A percentile compares a stretch with the other conserved stretches of the same genome.
phyloP scores from a whole-genome alignment of 64 coral and sea anemone species.

The Montipora foliosa region DNA sequence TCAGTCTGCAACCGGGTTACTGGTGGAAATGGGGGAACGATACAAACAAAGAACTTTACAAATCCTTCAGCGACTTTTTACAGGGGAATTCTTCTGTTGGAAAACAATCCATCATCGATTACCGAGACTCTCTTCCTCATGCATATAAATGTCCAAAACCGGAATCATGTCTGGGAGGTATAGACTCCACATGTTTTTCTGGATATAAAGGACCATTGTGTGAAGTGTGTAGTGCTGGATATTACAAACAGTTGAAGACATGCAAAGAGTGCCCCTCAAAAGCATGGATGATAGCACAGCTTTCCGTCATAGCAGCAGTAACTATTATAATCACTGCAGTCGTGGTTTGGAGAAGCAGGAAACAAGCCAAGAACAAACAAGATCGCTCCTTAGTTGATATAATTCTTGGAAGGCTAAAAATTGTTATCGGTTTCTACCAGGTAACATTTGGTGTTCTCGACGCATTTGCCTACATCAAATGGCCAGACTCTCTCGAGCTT shows the following conservation, averaged over 20 bases:
- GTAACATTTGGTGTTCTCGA: constrained; percentile 20
- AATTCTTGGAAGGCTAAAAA: constrained; percentile 32
- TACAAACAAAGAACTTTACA: constrained; percentile 11
- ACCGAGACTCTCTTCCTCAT: neutral
- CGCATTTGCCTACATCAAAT: constrained; percentile 33
- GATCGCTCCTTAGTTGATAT: neutral
- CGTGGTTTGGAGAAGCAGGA: constrained; percentile 28
- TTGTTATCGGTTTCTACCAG: constrained; percentile 52
- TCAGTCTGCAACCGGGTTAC: neutral
- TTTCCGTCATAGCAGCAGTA: neutral
- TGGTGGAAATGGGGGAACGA: constrained; percentile 16
- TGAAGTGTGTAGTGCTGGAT: constrained; percentile 39
- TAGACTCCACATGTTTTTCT: neutral
- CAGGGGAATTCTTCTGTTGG: neutral
- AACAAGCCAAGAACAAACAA: neutral
- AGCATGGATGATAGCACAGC: constrained; percentile 25
- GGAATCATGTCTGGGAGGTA: neutral
- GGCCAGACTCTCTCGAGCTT: constrained; percentile 7
- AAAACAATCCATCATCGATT: neutral
- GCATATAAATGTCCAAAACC: neutral
- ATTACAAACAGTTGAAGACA: constrained; percentile 19
- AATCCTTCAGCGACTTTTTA: neutral
- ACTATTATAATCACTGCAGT: neutral
- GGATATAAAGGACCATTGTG: constrained; percentile 37
- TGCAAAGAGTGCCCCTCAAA: constrained; percentile 29